A percentile compares a stretch with the other conserved stretches of the same genome.
These are phyloP conservation scores for Ammodramus savannarum DNA, from an alignment of 2,113 vertebrate genomes.

Conservation along the genomic window DNA sequence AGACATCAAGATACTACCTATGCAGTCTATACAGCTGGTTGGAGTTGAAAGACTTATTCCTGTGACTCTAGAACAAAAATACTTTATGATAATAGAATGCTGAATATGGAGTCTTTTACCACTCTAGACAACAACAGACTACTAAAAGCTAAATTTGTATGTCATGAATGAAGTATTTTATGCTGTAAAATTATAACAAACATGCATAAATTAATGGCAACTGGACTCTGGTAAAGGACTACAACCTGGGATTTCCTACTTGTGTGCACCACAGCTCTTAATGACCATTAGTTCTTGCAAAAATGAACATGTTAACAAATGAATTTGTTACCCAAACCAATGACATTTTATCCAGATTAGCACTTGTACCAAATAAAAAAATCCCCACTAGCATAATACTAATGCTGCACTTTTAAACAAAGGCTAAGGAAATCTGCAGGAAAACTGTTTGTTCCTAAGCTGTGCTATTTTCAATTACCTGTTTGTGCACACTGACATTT, in stretches of 20 bases:
- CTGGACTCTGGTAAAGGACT: not conserved
- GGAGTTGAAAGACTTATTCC: not conserved
- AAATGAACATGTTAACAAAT: slow-evolving; percentile 10
- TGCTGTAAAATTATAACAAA: not conserved
- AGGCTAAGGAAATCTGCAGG: not conserved
- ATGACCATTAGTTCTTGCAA: not conserved
- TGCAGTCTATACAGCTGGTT: not conserved
- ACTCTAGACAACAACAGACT: not conserved
- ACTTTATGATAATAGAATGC: not conserved
- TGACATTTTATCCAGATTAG: not conserved
- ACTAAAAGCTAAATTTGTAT: not conserved
- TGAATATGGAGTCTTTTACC: not conserved
- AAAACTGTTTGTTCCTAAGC: slow-evolving; percentile 5
- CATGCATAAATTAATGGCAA: not conserved
- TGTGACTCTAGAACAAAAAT: not conserved
- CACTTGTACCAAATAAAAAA: not conserved
- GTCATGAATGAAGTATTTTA: not conserved
- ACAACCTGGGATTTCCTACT: not conserved
- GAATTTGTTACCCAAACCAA: not conserved
- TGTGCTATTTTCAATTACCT: slow-evolving; percentile 40
- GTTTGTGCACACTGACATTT: slow-evolving; percentile 36
- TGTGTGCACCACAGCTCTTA: not conserved
- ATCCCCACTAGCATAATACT: not conserved
- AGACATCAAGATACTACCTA: not conserved
- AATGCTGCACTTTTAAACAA: not conserved